Evolutionary conservation across 1,140 invertebrate species (phyloP), one percentile per base, ranked within the genome.

Genomic region (Leptonema lineaticorne): DNA sequence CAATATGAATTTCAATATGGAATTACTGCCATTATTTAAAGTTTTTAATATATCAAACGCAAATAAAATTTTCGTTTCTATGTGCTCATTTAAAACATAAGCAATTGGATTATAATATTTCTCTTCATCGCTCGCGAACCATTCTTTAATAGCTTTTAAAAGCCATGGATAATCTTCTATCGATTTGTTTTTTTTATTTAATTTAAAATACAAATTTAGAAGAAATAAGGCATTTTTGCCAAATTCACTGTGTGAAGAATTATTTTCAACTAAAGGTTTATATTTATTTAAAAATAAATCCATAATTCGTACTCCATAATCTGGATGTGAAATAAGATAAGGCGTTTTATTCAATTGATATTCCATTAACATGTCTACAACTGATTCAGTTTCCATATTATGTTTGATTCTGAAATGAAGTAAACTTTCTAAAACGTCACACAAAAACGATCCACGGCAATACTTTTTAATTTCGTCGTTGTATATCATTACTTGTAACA

Each of bases 401-500:
- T 67, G 67, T 22, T 46, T 60, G 2, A 72, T 26, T 18, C 48
- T 28, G 26, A 18, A 72, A 26, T 46, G 57, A 56, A 72, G 20
- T 16, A 7, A 27, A 28, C 63, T 16, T 45, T 66, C 59, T 37
- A 72, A 66, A 11, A 67, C 22, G 1, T 4, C 18, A 6, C 16
- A 9, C 18, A 71, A 65, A 48, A 71, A 71, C 24, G 65, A 28
- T 30, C 66, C 45, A 0, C 62, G 3, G 9, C 59, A 63, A 46
- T 71, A 2, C 5, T 69, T 59, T 20, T 56, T n/a, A 9, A 71
- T 69, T 11, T 71, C 70, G 2, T 66, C 63, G 18, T 64, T 69
- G 27, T 56, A 58, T 22, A 53, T 65, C 67, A 71, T 71, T 18
- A 72, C 33, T 14, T 67, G 56, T 2, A 72, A n/a, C 64, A 72